Percentiles rank a stretch among this genome's conserved stretches.
Evolutionary conservation across 92 coral and sea anemone species (phyloP).

Genomic region (Epizoanthus fatuus): DNA sequence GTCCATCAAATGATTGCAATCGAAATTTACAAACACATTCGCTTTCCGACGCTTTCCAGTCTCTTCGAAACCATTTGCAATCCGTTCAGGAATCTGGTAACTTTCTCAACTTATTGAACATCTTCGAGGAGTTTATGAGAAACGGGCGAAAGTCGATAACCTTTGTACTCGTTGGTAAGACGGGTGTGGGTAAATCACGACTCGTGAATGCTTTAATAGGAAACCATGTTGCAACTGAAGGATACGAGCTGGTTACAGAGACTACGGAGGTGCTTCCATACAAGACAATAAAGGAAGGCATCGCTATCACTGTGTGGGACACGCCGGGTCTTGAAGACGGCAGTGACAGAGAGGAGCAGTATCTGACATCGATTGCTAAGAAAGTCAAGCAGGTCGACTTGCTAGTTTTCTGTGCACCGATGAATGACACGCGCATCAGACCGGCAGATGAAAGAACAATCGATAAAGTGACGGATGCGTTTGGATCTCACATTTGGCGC

Average conservation of each 20-base stretch:
- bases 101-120: not conserved
- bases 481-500: constrained; percentile 9
- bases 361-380: not conserved
- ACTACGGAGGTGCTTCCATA: not conserved
- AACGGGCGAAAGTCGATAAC: not conserved
- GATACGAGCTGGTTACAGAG: not conserved
- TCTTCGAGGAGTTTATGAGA: not conserved
- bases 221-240: not conserved
- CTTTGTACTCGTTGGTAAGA: not conserved
- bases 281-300: constrained; percentile 2
- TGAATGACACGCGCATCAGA: not conserved
- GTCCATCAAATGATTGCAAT: no score
- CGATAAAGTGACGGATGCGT: not conserved
- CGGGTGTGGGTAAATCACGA: constrained; percentile 18
- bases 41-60: not conserved
- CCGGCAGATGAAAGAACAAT: not conserved
- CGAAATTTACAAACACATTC: not conserved
- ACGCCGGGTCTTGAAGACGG: constrained; percentile 1
- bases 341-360: no score
- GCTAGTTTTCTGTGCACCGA: not conserved
- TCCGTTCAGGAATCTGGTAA: not conserved
- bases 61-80: not conserved
- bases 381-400: not conserved
- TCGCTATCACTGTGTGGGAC: not conserved
- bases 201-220: constrained; percentile 4